Evolutionary conservation across 2,113 vertebrate genomes (phyloP).

Genomic region (Plotosus lineatus): DNA sequence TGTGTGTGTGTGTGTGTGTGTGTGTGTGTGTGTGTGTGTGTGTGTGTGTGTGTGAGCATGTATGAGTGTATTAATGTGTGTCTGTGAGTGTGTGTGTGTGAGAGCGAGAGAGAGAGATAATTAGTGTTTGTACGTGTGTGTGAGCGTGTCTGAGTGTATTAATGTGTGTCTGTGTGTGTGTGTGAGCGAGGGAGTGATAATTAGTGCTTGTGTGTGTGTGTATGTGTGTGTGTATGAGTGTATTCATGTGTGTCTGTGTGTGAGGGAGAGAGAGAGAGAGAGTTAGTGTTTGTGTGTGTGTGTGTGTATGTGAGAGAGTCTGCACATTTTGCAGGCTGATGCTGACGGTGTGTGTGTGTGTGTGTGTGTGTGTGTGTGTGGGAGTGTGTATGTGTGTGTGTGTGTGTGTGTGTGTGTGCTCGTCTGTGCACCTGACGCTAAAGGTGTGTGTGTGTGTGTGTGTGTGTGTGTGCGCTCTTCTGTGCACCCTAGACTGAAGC

Average conservation of each 20-base stretch:
- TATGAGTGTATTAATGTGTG: neutral
- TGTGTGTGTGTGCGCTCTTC: neutral
- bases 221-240: neutral
- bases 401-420: neutral
- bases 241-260: neutral
- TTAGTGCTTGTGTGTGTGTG: neutral
- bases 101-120: too few species aligned
- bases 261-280: neutral
- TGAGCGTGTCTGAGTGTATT: neutral
- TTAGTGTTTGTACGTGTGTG: neutral
- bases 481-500: too few species aligned
- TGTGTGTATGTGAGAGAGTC: neutral
- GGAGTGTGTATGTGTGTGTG: too few species aligned
- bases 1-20: constrained; percentile 38
- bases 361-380: too few species aligned
- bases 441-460: constrained; percentile 1
- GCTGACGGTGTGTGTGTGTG: too few species aligned
- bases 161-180: neutral
- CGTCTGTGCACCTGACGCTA: too few species aligned
- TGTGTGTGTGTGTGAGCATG: neutral
- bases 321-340: too few species aligned
- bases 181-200: too few species aligned
- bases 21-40: constrained; percentile 12
- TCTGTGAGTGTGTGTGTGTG: constrained; percentile 8
- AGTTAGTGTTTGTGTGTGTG: neutral